Conservation (phyloP, 2,113 vertebrate species). For the Trematomus loennbergii region DNA sequence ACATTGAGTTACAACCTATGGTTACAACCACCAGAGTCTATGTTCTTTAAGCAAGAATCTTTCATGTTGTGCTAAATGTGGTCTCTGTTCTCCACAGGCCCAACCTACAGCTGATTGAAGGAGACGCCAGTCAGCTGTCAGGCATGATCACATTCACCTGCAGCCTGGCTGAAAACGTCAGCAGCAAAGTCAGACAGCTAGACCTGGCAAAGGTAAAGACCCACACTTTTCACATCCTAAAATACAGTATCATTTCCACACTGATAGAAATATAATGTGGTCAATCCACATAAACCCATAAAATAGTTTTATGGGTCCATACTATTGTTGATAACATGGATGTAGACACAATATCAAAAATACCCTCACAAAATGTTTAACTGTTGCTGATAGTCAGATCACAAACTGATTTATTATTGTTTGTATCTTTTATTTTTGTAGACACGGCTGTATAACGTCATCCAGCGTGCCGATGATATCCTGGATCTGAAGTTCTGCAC, state of each 20-base stretch:
- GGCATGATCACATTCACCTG: constrained; percentile 99
- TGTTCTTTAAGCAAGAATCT: not conserved
- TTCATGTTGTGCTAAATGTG: not conserved
- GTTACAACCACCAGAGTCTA: not conserved
- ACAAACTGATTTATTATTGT: not conserved
- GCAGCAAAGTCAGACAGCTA: constrained; percentile 96
- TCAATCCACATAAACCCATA: too few species aligned
- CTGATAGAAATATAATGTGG: too few species aligned
- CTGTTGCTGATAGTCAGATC: not conserved
- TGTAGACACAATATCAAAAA: not conserved
- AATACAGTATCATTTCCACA: not conserved
- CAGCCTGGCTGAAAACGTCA: constrained; percentile 96
- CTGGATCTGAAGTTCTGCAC: constrained; percentile 98
- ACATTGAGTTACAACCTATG: not conserved
- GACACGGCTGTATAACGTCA: constrained; percentile 98
- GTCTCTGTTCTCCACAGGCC: constrained; percentile 84
- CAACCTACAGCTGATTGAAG: constrained; percentile 95
- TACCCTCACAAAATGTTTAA: not conserved
- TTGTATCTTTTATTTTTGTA: constrained; percentile 68
- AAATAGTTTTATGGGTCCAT: too few species aligned
- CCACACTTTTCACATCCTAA: not conserved
- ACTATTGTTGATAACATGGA: too few species aligned
- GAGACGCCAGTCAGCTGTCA: constrained; percentile 94
- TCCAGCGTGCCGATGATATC: constrained; percentile 97
- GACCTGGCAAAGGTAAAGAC: constrained; percentile 93